A percentile compares a stretch with the other conserved stretches of the same genome.
Evolutionary conservation across 2,888 invertebrate species (phyloP).

Genomic region (Blera fallax): DNA sequence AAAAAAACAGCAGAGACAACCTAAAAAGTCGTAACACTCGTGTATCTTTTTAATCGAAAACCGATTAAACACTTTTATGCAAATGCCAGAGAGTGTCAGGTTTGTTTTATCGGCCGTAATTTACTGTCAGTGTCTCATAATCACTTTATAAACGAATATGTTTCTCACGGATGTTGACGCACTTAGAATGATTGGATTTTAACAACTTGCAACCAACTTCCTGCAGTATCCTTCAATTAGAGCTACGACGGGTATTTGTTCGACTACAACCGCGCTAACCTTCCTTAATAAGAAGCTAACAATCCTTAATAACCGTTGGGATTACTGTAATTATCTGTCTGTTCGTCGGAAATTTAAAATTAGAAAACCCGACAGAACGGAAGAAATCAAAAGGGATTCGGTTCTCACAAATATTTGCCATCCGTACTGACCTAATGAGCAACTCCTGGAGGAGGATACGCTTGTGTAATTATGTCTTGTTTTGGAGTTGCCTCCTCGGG

Average conservation of each 20-base stretch:
- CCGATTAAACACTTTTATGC: neutral
- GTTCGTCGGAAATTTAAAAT: slow-evolving; percentile 43
- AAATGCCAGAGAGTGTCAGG: neutral
- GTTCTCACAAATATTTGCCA: slow-evolving; percentile 50
- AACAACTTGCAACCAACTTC: slow-evolving; percentile 10
- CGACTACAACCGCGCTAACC: neutral
- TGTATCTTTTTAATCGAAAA: neutral
- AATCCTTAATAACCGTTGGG: slow-evolving; percentile 35
- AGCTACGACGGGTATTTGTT: neutral
- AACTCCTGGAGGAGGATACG: slow-evolving; percentile 39
- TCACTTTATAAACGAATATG: neutral
- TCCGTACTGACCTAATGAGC: slow-evolving; percentile 38
- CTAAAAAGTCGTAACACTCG: neutral
- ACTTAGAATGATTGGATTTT: neutral
- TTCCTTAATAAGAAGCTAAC: slow-evolving; percentile 39
- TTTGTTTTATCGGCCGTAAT: neutral
- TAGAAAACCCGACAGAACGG: slow-evolving; percentile 10
- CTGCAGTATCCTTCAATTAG: slow-evolving; percentile 26
- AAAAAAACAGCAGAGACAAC: neutral
- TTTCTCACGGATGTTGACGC: slow-evolving; percentile 31
- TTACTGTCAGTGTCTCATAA: neutral
- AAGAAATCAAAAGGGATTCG: slow-evolving; percentile 3
- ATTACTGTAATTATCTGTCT: slow-evolving; percentile 44
- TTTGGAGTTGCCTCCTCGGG: neutral
- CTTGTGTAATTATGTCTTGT: slow-evolving; percentile 40